Evolutionary conservation across 2,797 vertebrate genomes (phyloP).

Genomic region (Fundulus diaphanus): DNA sequence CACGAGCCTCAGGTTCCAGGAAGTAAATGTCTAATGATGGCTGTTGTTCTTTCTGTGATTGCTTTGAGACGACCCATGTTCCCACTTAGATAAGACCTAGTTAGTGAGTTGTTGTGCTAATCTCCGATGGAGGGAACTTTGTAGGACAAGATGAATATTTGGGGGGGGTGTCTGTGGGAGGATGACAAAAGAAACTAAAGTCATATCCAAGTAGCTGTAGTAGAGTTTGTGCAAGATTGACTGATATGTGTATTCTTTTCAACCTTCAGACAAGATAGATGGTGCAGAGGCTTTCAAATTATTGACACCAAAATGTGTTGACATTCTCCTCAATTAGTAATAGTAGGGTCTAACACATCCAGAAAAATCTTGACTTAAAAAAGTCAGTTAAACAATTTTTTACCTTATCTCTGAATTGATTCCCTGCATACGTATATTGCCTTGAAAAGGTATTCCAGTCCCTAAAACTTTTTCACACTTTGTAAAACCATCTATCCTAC

Average conservation of each 20-base stretch:
- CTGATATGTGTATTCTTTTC: neutral
- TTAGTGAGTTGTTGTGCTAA: conserved; percentile 22
- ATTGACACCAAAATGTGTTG: too few species aligned
- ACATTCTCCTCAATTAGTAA: too few species aligned
- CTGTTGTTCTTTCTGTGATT: conserved; percentile 52
- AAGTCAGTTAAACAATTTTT: too few species aligned
- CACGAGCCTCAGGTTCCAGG: conserved; percentile 24
- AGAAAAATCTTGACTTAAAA: too few species aligned
- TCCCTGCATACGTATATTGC: too few species aligned
- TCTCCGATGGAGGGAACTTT: conserved; percentile 18
- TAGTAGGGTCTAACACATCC: too few species aligned
- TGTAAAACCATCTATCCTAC: too few species aligned
- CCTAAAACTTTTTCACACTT: too few species aligned
- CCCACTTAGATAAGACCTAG: conserved; percentile 3
- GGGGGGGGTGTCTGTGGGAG: conserved; percentile 6
- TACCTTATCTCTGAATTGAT: too few species aligned
- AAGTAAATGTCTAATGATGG: conserved; percentile 28
- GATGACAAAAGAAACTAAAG: conserved; percentile 3
- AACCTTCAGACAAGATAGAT: too few species aligned
- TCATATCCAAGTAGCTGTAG: conserved; percentile 10
- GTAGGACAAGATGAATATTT: conserved; percentile 15
- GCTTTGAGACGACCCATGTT: conserved; percentile 32
- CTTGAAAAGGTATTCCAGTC: too few species aligned
- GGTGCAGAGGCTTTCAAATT: too few species aligned
- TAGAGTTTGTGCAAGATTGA: conserved; percentile 7